Base-by-base conservation (phyloP, 2,797 vertebrate genomes). In the Pelobates cultripes region DNA sequence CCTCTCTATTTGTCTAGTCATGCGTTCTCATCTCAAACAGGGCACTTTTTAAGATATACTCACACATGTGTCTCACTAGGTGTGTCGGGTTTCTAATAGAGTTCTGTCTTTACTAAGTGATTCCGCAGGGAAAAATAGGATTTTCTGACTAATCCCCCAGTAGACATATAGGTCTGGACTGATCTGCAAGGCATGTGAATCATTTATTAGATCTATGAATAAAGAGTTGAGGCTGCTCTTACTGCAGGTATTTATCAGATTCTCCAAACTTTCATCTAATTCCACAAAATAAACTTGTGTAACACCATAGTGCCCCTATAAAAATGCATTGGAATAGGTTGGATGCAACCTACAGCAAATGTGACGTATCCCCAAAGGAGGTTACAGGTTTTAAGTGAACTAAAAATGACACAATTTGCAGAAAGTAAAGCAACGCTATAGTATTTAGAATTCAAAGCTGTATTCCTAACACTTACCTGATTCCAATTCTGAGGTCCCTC, bases 1-100 rank as follows among this genome's bases (percentile, higher is more conserved):
- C 55, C 66, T 61, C 45, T 55, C 69, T 73, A 45, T 82, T 67
- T 82, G 80, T 82, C 75, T 82, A 44, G 74, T 77, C 75, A 66
- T 61, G 47, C 63, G 55, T 73, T 78, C 77, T 73, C 75, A 72
- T 66, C 44, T 72, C 41, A 6, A 68, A 40, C 41, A 57, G 55
- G 47, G 10, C 47, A 6, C 47, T 51, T 51, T 51, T 51, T 10
- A 6, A 51, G 5, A 10, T 72, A 14, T 15, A 15, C 42, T 70
- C 40, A 43, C 9, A 57, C 28, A 17, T 60, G 63, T 61, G 53
- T 70, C 40, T 51, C 28, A 63, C 57, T 45, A n/a, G 40, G 53
- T 69, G 66, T 75, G n/a, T 8, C 47, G 47, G 10, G 47, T 51
- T 51, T 5, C 47, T 44, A 53, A 53, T 7, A 64, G n/a, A 3